These are phyloP conservation scores for Muscicapa comitata DNA, from an alignment of 2,797 vertebrate genomes.

Conservation along the genomic window DNA sequence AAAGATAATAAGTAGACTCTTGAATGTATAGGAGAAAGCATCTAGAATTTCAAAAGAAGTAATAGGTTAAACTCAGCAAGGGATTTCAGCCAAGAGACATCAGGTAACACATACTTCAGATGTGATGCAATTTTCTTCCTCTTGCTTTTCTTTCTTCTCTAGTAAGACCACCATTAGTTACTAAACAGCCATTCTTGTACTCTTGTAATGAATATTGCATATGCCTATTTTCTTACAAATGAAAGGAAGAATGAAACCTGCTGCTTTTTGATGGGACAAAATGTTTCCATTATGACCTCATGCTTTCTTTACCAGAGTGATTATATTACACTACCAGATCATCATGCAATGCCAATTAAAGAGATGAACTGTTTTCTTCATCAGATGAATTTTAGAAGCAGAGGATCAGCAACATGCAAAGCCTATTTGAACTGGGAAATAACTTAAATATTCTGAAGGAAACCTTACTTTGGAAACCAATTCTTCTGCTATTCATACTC, in stretches of 20 bases:
- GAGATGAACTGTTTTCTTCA: constrained; percentile 62
- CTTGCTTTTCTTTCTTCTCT: neutral
- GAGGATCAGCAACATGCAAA: neutral
- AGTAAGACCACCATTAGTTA: constrained; percentile 24
- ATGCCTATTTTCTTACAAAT: constrained; percentile 53
- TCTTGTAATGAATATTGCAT: constrained; percentile 50
- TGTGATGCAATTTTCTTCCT: neutral
- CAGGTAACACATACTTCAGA: neutral
- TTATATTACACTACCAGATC: constrained; percentile 50
- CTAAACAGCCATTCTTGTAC: neutral
- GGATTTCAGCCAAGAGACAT: neutral
- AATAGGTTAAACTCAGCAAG: neutral
- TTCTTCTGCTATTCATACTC: neutral
- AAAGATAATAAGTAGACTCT: neutral
- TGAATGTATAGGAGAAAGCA: neutral
- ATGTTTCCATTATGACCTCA: constrained; percentile 87
- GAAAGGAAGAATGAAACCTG: constrained; percentile 75
- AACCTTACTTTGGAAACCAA: neutral
- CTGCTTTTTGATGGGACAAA: constrained; percentile 79
- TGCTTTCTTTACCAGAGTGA: constrained; percentile 56
- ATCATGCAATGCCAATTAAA: constrained; percentile 32
- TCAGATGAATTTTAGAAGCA: constrained; percentile 42
- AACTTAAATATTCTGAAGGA: neutral
- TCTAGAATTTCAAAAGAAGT: neutral
- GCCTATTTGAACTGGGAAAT: neutral